These are phyloP conservation scores for Plusia festucae DNA, from an alignment of 2,888 invertebrate species.

Conservation along the genomic window DNA sequence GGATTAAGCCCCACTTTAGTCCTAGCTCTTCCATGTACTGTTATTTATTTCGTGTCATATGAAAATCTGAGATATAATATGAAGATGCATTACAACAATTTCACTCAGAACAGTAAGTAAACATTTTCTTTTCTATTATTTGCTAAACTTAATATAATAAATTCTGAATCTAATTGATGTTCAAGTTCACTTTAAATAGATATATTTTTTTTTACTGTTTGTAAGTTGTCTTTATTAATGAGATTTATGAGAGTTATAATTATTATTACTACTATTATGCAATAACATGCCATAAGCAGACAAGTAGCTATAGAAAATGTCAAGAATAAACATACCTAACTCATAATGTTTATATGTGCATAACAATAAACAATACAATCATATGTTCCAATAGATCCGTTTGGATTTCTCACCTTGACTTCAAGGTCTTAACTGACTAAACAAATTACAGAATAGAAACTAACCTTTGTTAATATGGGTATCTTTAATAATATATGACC, in stretches of 20 bases:
- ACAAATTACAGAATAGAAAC: not conserved
- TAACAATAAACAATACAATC: slow-evolving; percentile 16
- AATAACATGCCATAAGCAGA: not conserved
- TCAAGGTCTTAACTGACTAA: slow-evolving; percentile 35
- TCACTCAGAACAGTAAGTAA: slow-evolving; percentile 76
- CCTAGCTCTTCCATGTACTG: slow-evolving; percentile 98
- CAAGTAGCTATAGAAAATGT: not conserved
- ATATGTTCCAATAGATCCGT: slow-evolving; percentile 17
- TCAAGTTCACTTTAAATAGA: no score
- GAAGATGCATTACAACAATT: slow-evolving; percentile 88
- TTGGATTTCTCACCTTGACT: slow-evolving; percentile 33
- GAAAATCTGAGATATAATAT: slow-evolving; percentile 94
- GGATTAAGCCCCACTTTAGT: slow-evolving; percentile 98
- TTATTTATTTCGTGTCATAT: slow-evolving; percentile 99
- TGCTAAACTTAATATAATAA: not conserved
- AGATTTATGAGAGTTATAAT: not conserved
- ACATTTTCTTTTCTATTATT: not conserved
- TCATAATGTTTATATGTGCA: not conserved
- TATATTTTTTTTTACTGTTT: no score
- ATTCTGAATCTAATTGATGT: not conserved
- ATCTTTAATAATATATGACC: no score
- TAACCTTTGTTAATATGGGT: not conserved
- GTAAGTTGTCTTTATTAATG: not conserved
- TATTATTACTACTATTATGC: not conserved
- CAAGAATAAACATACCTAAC: slow-evolving; percentile 10